Conservation (phyloP, 2,888 invertebrate species). For the Drosophila ustulata region DNA sequence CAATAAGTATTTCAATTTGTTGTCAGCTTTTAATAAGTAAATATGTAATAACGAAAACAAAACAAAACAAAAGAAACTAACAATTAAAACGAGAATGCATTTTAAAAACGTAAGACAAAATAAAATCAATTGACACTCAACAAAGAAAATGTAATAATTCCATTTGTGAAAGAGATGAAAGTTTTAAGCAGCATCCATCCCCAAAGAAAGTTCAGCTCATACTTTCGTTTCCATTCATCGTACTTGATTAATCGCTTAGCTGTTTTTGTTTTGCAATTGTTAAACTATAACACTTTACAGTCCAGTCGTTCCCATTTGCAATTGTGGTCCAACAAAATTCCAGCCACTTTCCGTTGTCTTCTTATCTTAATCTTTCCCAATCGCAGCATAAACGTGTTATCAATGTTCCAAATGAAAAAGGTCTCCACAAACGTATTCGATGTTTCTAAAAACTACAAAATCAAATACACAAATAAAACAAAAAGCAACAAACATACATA, state of each 20-base stretch:
- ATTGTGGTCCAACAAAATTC: constrained; percentile 40
- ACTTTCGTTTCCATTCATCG: neutral
- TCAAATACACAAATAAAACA: constrained; percentile 26
- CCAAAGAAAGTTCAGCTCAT: neutral
- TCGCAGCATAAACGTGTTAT: constrained; percentile 46
- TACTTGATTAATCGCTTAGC: constrained; percentile 43
- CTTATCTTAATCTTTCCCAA: constrained; percentile 19
- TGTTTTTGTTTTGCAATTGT: constrained; percentile 74
- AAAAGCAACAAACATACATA: constrained; percentile 47
- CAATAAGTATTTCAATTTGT: constrained; percentile 76
- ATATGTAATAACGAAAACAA: constrained; percentile 51
- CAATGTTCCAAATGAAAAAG: constrained; percentile 54
- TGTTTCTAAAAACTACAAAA: constrained; percentile 57
- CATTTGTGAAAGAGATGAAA: constrained; percentile 21
- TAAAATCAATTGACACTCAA: constrained; percentile 37
- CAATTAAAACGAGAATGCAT: constrained; percentile 59
- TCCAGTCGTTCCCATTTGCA: constrained; percentile 20
- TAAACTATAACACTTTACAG: constrained; percentile 60
- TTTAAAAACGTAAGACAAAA: constrained; percentile 54
- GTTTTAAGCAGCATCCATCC: constrained; percentile 25
- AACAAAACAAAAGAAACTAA: constrained; percentile 38
- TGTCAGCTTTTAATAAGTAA: constrained; percentile 78
- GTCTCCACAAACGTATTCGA: constrained; percentile 70
- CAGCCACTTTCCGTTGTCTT: constrained; percentile 34
- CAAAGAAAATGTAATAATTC: constrained; percentile 21